Evolutionary conservation across 2,888 invertebrate genomes (phyloP).

Genomic region (Camponotus fellah): DNA sequence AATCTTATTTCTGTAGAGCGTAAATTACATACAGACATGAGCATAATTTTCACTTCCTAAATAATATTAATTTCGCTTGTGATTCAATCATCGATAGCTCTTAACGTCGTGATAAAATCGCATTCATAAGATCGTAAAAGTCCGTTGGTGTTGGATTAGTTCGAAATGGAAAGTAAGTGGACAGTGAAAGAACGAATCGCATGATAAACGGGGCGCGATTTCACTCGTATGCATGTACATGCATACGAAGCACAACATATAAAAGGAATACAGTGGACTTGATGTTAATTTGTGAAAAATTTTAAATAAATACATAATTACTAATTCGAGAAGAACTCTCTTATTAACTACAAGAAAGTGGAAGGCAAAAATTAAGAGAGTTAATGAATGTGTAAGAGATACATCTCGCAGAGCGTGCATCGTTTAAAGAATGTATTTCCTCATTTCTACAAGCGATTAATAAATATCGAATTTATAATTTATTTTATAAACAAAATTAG

Average conservation of each 20-base stretch:
- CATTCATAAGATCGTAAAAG: constrained; percentile 56
- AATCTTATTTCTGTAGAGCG: too few species aligned
- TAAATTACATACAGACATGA: too few species aligned
- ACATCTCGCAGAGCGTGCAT: background rate
- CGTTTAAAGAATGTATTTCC: background rate
- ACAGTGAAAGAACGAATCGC: constrained; percentile 78
- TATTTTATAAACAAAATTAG: background rate
- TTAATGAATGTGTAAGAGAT: background rate
- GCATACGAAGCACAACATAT: background rate
- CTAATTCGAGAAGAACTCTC: background rate
- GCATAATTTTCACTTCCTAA: constrained; percentile 25
- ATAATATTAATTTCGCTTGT: background rate
- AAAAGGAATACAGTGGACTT: constrained; percentile 38
- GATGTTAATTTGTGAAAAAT: constrained; percentile 5
- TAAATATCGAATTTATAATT: too few species aligned
- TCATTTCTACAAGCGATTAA: background rate
- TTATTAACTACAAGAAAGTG: background rate
- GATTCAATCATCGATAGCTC: constrained; percentile 8
- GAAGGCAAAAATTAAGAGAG: background rate
- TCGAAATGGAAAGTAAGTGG: constrained; percentile 77
- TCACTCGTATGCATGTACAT: constrained; percentile 60
- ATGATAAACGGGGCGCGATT: constrained; percentile 62
- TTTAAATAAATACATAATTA: constrained; percentile 7
- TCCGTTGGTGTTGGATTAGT: constrained; percentile 58
- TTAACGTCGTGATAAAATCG: constrained; percentile 44